phyloP scores from a whole-genome alignment of 2,113 vertebrate genomes.

The Peromyscus maniculatus region DNA sequence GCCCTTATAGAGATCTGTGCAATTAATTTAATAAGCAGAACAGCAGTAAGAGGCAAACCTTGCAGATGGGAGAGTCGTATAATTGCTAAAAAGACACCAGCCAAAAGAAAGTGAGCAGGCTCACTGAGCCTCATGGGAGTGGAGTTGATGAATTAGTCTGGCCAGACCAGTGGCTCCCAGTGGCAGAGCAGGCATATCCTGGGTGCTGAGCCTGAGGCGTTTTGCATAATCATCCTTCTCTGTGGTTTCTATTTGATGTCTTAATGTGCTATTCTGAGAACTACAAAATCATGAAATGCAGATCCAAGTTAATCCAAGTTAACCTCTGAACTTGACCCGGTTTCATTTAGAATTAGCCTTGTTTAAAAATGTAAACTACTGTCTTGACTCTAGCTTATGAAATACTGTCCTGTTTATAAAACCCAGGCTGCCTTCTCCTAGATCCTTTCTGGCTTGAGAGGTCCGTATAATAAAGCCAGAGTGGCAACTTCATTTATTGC shows the following conservation, averaged over 20 bases:
- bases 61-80: background rate
- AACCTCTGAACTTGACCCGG: slow-evolving; percentile 67
- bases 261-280: slow-evolving; percentile 72
- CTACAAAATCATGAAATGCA: slow-evolving; percentile 38
- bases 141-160: background rate
- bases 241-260: slow-evolving; percentile 66
- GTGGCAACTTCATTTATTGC: background rate
- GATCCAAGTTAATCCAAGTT: slow-evolving; percentile 66
- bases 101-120: background rate
- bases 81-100: background rate
- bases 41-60: slow-evolving; percentile 9
- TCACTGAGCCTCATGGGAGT: background rate
- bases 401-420: slow-evolving; percentile 62
- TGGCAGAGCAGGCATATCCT: background rate
- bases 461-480: background rate
- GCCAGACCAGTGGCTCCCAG: background rate
- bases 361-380: slow-evolving; percentile 68
- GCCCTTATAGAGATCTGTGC: slow-evolving; percentile 28
- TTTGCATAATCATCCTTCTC: slow-evolving; percentile 45
- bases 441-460: slow-evolving; percentile 44
- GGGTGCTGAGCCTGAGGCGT: background rate
- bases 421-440: background rate
- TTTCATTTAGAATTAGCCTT: slow-evolving; percentile 68
- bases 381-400: slow-evolving; percentile 17
- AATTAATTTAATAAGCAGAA: slow-evolving; percentile 59